Evolutionary conservation across 2,113 vertebrate species (phyloP), one percentile per base, ranked within the genome.

Genomic region (Donacobius atricapilla): DNA sequence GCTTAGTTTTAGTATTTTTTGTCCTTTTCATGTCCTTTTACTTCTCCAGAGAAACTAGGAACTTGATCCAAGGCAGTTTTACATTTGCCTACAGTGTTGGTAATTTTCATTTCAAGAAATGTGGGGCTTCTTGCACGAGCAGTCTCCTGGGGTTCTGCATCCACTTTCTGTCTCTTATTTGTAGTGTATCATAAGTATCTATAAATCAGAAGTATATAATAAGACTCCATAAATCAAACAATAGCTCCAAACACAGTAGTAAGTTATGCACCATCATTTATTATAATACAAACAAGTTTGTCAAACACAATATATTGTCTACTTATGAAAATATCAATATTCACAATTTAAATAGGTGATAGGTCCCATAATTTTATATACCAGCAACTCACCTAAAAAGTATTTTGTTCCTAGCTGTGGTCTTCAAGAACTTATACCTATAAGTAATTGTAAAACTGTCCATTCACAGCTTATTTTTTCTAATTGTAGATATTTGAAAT

Each of bases 311-410:
- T 97, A 97, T 96, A 97, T 93, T 92, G 58, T 97, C 95, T 96
- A 97, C 91, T 98, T 98, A 98, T 71, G 97, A 98, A 98, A 98
- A 98, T 98, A 98, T 91, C 92, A 69, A 94, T 95, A 94, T 96
- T 97, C 96, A 91, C 94, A 96, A 83, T 94, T 98, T 96, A 83
- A 97, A 93, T 94, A 89, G 86, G 45, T 79, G 82, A 79, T 95
- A 90, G 75, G 53, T 96, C 89, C 88, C 56, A 48, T 91, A 91
- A 82, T 81, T 75, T 95, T 88, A 95, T 68, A 73, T 94, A 88
- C 58, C 82, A 95, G 81, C 73, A 75, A 73, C 48, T 83, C 66
- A 20, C 90, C 87, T 78, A 93, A 95, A 95, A 94, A 95, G 93
- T 94, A 63, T 76, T 94, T 96, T 90, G 94, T 96, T 97, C 93